A percentile compares a stretch with the other conserved stretches of the same genome.
Evolutionary conservation across 2,113 vertebrate genomes (phyloP).

Genomic region (Amazona guildingii): DNA sequence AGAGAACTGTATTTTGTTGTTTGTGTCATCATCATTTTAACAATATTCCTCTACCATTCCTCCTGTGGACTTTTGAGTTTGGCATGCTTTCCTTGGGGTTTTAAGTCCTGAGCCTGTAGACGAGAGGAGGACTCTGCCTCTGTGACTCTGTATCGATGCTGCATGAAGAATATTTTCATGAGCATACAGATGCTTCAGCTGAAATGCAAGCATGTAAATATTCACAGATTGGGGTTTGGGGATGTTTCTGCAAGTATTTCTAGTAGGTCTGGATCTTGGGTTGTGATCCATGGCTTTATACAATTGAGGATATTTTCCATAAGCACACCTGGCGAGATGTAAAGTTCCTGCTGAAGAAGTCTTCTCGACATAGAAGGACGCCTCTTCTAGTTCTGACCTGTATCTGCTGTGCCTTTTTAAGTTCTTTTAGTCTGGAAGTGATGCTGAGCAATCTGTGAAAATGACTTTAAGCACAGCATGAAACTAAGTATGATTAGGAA

Average conservation of each 20-base stretch:
- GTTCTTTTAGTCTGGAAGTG: background rate
- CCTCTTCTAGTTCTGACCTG: background rate
- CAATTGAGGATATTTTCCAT: background rate
- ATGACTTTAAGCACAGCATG: background rate
- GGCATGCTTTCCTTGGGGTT: background rate
- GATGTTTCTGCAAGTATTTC: background rate
- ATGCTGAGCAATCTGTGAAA: background rate
- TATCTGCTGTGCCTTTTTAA: background rate
- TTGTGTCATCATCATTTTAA: background rate
- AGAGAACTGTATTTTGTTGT: background rate
- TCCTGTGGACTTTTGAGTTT: background rate
- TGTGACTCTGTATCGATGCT: background rate
- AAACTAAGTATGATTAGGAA: background rate
- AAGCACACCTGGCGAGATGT: background rate
- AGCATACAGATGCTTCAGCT: background rate
- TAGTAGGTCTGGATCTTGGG: background rate
- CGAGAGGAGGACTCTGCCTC: background rate
- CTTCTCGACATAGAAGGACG: rapidly evolving
- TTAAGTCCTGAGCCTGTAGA: background rate
- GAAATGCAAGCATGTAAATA: background rate
- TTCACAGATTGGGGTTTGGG: background rate
- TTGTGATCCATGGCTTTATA: background rate
- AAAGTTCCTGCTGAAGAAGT: background rate
- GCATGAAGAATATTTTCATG: background rate
- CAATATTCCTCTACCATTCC: background rate